These are phyloP conservation scores for Bombus turneri DNA, from an alignment of 1,140 invertebrate species.

Conservation along the genomic window DNA sequence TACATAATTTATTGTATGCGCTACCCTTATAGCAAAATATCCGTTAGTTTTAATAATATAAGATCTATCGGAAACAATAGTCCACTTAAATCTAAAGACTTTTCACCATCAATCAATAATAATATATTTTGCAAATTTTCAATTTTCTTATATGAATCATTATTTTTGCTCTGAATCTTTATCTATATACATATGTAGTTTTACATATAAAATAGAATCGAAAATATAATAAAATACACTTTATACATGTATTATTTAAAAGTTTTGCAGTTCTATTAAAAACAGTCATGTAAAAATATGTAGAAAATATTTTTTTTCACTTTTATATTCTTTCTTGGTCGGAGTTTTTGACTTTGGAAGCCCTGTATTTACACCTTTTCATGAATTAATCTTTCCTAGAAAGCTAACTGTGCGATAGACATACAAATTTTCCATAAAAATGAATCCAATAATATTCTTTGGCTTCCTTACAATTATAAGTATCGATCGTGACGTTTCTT, in stretches of 20 bases:
- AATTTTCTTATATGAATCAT: conserved; percentile 3
- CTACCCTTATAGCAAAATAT: not conserved
- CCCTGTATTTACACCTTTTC: conserved; percentile 36
- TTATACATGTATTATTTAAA: conserved; percentile 39
- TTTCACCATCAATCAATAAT: not conserved
- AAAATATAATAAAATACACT: conserved; percentile 59
- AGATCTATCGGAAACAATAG: not conserved
- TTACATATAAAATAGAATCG: conserved; percentile 53
- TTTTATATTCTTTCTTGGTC: conserved; percentile 20
- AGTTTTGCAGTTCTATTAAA: conserved; percentile 22
- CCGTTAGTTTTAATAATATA: conserved; percentile 4
- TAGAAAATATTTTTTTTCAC: conserved; percentile 61
- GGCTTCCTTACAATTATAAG: conserved; percentile 9
- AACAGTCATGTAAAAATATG: conserved; percentile 56
- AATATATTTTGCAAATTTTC: not conserved
- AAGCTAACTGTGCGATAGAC: conserved; percentile 43
- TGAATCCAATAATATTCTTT: conserved; percentile 18
- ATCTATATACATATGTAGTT: conserved; percentile 1
- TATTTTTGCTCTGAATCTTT: not conserved
- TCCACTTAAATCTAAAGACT: not conserved
- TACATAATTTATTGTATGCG: not conserved
- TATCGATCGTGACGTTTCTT: not conserved
- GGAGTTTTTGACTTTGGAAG: conserved; percentile 56
- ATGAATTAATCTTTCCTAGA: conserved; percentile 14
- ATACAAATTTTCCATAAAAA: conserved; percentile 17